These are phyloP conservation scores for Scortum barcoo DNA, from an alignment of 2,113 vertebrate genomes.

Conservation along the genomic window DNA sequence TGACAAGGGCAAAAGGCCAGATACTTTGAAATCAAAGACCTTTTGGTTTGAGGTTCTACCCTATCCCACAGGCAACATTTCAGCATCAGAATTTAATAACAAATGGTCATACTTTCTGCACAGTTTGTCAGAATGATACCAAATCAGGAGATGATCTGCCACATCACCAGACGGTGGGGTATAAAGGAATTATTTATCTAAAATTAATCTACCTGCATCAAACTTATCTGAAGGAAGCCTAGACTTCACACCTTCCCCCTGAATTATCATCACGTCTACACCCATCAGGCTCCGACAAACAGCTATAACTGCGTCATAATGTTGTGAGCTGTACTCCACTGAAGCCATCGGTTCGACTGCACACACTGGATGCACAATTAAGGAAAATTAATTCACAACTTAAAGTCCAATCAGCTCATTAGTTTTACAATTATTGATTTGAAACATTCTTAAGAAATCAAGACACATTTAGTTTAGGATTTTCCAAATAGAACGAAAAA, in stretches of 20 bases:
- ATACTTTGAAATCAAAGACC: neutral
- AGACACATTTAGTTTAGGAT: slow-evolving; percentile 14
- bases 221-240: neutral
- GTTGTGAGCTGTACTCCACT: neutral
- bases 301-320: neutral
- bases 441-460: slow-evolving; percentile 28
- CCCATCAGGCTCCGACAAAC: neutral
- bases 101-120: neutral
- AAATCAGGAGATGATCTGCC: too few relatives aligned
- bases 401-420: neutral
- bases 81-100: neutral
- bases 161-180: neutral
- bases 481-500: slow-evolving; percentile 11
- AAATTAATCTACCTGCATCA: neutral
- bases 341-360: neutral
- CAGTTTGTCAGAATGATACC: neutral
- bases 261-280: neutral
- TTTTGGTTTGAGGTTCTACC: neutral
- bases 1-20: neutral
- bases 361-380: neutral
- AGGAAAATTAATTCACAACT: neutral
- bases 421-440: neutral
- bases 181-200: neutral
- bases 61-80: neutral
- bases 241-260: neutral